phyloP scores from a whole-genome alignment of 2,797 vertebrate species.

The Propithecus deckenii region DNA sequence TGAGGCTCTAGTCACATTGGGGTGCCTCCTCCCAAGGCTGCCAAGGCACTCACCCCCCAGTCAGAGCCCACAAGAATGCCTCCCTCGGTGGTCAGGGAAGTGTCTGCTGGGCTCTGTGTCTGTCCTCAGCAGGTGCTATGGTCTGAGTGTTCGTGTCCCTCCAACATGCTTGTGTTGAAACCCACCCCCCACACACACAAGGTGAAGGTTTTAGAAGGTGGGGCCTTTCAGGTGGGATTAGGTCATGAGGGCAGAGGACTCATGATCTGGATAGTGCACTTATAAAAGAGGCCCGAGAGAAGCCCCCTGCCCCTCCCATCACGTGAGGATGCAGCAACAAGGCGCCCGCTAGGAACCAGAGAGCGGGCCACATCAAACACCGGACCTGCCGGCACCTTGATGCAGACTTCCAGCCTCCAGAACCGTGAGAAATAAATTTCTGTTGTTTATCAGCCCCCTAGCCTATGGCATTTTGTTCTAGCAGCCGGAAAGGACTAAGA shows the following conservation, averaged over 20 bases:
- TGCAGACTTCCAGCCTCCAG: neutral
- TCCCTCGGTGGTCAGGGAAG: neutral
- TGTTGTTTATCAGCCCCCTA: neutral
- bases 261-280: too few relatives aligned
- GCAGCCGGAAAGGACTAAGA: neutral
- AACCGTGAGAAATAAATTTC: neutral
- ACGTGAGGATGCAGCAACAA: neutral
- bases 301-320: too few relatives aligned
- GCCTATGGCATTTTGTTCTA: neutral
- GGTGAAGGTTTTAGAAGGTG: neutral
- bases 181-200: too few relatives aligned
- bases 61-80: neutral
- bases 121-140: neutral
- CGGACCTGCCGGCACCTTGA: neutral
- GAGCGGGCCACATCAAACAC: neutral
- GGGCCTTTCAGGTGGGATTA: neutral
- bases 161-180: neutral
- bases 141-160: neutral
- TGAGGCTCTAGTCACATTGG: neutral
- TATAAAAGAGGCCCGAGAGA: neutral
- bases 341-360: neutral
- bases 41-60: rapidly evolving
- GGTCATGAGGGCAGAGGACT: neutral
- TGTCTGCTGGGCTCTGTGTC: neutral
- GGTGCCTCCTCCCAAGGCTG: neutral